Base-by-base conservation (phyloP, 2,888 invertebrate genomes). In the Coenonympha glycerion region DNA sequence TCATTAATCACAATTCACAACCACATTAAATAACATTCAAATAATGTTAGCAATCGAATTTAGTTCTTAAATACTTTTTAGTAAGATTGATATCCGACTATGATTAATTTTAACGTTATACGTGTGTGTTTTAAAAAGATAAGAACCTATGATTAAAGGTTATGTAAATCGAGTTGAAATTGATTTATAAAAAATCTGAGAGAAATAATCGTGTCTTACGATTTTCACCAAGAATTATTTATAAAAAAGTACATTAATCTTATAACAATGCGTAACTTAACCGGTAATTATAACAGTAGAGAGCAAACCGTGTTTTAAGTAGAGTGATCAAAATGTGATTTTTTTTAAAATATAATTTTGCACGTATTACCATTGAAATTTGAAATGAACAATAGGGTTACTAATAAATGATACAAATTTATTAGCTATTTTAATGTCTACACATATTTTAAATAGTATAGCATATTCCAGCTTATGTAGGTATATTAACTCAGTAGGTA, bases 121-220 rank as follows among this genome's bases (percentile, higher is more conserved):
- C 31, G 40, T 41, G 18, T 37, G 33, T 46, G 47, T 22, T 34
- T 39, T 36, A 22, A 8, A 3, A 21, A 24, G 54, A 52, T 55
- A 55, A 49, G 18, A 52, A 28, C 30, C 42, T 26, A 44, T 36
- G 40, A 48, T n/a, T 41, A 53, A 36, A 13, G 18, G 13, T 49
- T 24, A 22, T 18, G 26, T 41, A 18, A 37, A 13, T 15, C 22
- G 1, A 6, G 13, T 22, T 22, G n/a, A 13, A 37, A 41, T 41
- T 18, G 28, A 41, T 28, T 28, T 26, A 37, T 2, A 22, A 37
- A 19, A 11, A 21, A 11, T 11, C 8, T 18, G 34, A 18, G 18
- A 34, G n/a, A 37, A 3, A 31, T 8, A 15, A 15, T 15, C 15
- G 5, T 26, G 3, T n/a, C 11, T 22, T 13, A 8, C 21, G 36